Percentiles rank a stretch among this genome's conserved stretches.
These are phyloP conservation scores for Stratiolaelaps scimitus DNA, from an alignment of 1,140 invertebrate genomes.

Conservation along the genomic window DNA sequence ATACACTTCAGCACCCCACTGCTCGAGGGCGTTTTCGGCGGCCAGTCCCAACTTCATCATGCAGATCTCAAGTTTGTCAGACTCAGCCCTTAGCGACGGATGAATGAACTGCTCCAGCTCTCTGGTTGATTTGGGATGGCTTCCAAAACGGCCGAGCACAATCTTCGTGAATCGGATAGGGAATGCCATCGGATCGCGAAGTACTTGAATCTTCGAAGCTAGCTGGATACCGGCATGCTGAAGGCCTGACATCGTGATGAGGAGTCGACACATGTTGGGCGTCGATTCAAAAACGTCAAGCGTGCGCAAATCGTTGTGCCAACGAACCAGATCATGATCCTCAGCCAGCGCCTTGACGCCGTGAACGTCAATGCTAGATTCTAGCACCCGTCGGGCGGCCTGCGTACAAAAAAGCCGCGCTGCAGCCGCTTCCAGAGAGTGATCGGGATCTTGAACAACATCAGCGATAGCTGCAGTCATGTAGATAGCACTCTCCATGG, in stretches of 20 bases:
- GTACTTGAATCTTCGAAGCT: no score
- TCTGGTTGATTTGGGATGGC: background rate
- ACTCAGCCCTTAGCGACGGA: background rate
- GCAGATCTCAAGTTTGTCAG: background rate
- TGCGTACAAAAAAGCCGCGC: background rate
- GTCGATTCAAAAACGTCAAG: no score
- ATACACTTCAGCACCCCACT: slow-evolving; percentile 35
- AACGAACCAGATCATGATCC: background rate
- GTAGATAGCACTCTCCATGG: slow-evolving; percentile 18
- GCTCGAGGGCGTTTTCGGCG: background rate
- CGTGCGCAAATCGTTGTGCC: background rate
- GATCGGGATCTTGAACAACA: slow-evolving; percentile 31
- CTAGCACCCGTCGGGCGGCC: background rate
- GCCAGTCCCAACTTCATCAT: background rate
- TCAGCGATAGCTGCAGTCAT: slow-evolving; percentile 26
- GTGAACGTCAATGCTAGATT: background rate
- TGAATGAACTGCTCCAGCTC: background rate
- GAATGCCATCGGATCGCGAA: no score
- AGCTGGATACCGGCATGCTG: no score
- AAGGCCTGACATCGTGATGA: no score
- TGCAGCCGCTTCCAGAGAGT: background rate
- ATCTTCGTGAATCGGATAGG: no score
- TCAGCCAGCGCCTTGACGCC: background rate
- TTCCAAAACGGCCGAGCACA: background rate
- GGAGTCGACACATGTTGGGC: no score